Evolutionary conservation across 1,140 invertebrate species (phyloP), one percentile per base, ranked within the genome.

Genomic region (Lucilia cuprina): DNA sequence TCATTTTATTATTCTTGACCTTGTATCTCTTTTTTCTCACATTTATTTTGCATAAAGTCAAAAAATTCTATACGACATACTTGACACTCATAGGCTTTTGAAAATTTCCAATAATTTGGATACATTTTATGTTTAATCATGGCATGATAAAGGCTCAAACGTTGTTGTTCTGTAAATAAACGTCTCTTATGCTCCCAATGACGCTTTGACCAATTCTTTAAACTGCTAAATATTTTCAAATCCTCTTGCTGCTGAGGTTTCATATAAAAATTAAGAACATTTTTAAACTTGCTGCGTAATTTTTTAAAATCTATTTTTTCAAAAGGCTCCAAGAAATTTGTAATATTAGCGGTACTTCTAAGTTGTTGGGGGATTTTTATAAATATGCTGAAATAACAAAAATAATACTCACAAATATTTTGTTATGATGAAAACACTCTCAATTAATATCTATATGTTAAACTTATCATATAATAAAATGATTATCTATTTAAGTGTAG

Each of bases 111-210:
- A 75, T 88, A 90, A 25, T 88, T 90, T 0, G 89, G 89, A 83
- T 88, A 90, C 14, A 87, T 87, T n/a, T 87, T 87, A 83, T 90
- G 87, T 85, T 84, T 86, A 2, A 90, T 74, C 89, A 90, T 90
- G 14, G 89, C 89, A 50, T 85, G 35, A 77, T 90, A 90, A 0
- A 90, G 85, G 12, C 86, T 87, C 1, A 87, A 85, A 8, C 89
- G 88, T 82, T 90, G 89, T 41, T 89, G 87, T 21, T 90, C 89
- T 47, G 85, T 50, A 9, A 89, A 87, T 17, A 82, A 2, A 0
- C 86, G 85, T 5, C 85, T 84, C 7, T 82, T 83, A 25, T 86
- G 85, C 2, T 86, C 85, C 35, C 34, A 50, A n/a, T 65, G 74
- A 25, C 75, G 74, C 12, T 60, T 77, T 74, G 80, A 65, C 84